Base-by-base conservation (phyloP, 2,797 vertebrate species). In the Silurus aristotelis region DNA sequence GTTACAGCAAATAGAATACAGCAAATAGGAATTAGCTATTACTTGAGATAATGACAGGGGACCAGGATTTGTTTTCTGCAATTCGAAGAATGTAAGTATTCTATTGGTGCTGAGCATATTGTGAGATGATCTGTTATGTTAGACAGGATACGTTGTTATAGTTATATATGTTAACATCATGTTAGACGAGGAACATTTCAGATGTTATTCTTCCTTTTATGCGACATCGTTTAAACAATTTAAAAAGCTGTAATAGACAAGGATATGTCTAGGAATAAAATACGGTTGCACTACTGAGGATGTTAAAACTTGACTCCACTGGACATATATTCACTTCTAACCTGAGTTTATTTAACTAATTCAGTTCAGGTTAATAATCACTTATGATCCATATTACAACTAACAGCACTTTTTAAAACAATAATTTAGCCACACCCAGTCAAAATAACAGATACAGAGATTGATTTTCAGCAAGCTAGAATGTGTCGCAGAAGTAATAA, bases 1-100 rank as follows among this genome's bases (percentile, higher is more conserved):
- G 89, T 76, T 87, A 87, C 10, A 52, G 66, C 9, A 58, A 43
- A 0, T 56, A 92, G 20, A 52, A 52, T 52, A 52, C 48, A 10
- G 48, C 48, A 52, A 52, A 7, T 52, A 7, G 48, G 4, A 52
- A 52, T 52, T 10, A 52, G 7, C 25, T 52, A 52, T 8, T 12
- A 52, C 14, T 66, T 19, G 31, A 63, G 52, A 63, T 60, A 17
- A 17, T 13, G 22, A 48, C 55, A 31, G 8, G 20, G 22, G 46
- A 43, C 9, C 56, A 60, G 56, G 25, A 6, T 38, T 14, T 52
- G 20, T 15, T 60, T 61, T 61, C 27, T 27, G 25, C 52, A 77
- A 19, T 2, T 20, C 9, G 20, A 27, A 60, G 10, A 61, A 76
- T 12, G 2, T 64, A 43, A 79, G 4, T 55, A 48, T 64, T 46